phyloP scores from a whole-genome alignment of 2,888 invertebrate genomes.

The Drosophila antonietae region DNA sequence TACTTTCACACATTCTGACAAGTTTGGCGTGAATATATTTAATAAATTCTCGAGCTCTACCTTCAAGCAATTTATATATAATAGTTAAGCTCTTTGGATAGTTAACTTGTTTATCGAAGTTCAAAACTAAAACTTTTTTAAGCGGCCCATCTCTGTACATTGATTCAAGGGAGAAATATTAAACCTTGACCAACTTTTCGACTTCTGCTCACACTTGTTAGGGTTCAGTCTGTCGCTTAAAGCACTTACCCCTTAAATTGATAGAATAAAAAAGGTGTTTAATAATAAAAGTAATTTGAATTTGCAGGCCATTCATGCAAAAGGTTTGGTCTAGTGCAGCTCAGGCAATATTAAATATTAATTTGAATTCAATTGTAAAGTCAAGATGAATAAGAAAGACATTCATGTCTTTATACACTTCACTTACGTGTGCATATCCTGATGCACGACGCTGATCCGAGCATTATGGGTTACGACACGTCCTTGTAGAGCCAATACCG shows the following conservation, averaged over 20 bases:
- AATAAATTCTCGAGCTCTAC: neutral
- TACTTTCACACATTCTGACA: neutral
- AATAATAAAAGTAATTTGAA: too few relatives aligned
- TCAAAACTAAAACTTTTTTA: neutral
- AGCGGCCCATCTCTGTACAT: neutral
- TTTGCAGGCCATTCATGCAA: too few relatives aligned
- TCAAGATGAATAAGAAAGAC: too few relatives aligned
- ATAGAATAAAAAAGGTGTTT: too few relatives aligned
- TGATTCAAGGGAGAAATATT: neutral
- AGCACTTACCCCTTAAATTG: neutral
- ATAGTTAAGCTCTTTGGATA: neutral
- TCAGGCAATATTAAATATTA: too few relatives aligned
- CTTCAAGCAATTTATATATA: neutral
- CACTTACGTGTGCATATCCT: slow-evolving; percentile 89
- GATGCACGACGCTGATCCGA: slow-evolving; percentile 92
- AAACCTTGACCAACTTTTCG: neutral
- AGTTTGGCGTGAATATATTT: neutral
- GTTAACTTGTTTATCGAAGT: neutral
- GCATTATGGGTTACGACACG: slow-evolving; percentile 93
- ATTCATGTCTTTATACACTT: neutral
- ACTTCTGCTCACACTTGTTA: neutral
- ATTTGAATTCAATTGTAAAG: too few relatives aligned
- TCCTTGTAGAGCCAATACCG: slow-evolving; percentile 93
- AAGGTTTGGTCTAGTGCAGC: too few relatives aligned
- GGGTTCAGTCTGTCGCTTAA: neutral